phyloP scores from a whole-genome alignment of 1,140 invertebrate genomes.

The Bicyclus anynana region DNA sequence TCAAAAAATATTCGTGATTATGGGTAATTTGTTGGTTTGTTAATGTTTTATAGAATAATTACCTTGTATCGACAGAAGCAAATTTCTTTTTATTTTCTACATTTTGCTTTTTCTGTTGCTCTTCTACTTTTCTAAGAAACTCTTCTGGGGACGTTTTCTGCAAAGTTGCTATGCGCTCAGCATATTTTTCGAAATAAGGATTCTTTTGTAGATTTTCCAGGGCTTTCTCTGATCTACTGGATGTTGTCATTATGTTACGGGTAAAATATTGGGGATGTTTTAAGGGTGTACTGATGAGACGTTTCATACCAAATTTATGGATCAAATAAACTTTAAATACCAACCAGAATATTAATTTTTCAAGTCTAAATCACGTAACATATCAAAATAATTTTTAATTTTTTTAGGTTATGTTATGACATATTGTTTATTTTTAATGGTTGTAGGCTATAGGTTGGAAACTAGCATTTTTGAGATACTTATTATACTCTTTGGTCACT shows the following conservation, averaged over 20 bases:
- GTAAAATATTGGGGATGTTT: constrained; percentile 30
- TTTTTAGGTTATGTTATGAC: too few relatives aligned
- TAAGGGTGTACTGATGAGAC: constrained; percentile 8
- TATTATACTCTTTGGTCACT: too few relatives aligned
- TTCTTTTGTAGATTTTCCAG: constrained; percentile 84
- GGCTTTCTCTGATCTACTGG: constrained; percentile 75
- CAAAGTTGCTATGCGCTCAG: constrained; percentile 84
- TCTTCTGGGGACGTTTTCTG: constrained; percentile 87
- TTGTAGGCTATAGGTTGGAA: too few relatives aligned
- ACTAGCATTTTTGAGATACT: too few relatives aligned
- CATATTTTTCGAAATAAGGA: constrained; percentile 91
- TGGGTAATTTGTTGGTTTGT: too few relatives aligned
- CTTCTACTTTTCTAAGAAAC: constrained; percentile 83
- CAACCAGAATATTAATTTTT: too few relatives aligned
- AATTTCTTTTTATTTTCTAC: constrained; percentile 48
- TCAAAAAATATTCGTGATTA: too few relatives aligned
- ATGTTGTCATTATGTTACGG: constrained; percentile 77
- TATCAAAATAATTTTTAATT: too few relatives aligned
- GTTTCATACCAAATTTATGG: constrained; percentile 4
- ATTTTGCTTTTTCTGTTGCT: constrained; percentile 76
- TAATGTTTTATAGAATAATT: too few relatives aligned
- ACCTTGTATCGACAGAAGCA: constrained; percentile 59
- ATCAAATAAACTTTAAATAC: too few relatives aligned
- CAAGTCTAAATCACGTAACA: too few relatives aligned
- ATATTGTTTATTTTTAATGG: too few relatives aligned